phyloP scores from a whole-genome alignment of 2,888 invertebrate genomes.

The Priocnemis perturbator region DNA sequence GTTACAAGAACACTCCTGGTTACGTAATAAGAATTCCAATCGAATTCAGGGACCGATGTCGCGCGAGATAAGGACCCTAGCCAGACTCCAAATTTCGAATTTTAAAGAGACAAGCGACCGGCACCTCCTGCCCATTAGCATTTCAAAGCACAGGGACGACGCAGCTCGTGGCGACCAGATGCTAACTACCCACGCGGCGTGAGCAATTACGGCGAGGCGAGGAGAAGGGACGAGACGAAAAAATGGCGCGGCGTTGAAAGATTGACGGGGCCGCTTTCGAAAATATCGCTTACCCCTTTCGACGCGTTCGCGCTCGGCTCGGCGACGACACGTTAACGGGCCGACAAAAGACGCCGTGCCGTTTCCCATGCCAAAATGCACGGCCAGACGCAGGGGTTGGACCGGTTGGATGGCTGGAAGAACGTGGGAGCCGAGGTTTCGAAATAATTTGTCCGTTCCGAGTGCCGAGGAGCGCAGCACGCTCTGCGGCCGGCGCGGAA shows the following conservation, averaged over 20 bases:
- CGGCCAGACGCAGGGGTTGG: no score
- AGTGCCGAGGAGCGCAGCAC: no score
- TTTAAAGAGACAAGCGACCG: no score
- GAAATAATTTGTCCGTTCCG: slow-evolving; percentile 5
- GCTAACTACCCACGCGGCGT: not conserved
- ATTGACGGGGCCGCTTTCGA: not conserved
- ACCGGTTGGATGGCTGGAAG: no score
- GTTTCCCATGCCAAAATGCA: no score
- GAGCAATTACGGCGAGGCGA: slow-evolving; percentile 1
- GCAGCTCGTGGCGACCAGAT: not conserved
- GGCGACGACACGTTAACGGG: not conserved
- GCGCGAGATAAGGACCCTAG: no score
- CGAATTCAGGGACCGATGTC: no score
- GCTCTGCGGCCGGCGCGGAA: not conserved
- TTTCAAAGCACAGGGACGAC: not conserved
- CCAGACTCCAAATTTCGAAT: no score
- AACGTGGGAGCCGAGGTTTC: slow-evolving; percentile 7
- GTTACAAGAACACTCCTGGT: no score
- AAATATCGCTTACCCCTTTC: no score
- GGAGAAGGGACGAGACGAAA: not conserved
- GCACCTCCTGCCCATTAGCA: not conserved
- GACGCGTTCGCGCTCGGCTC: not conserved
- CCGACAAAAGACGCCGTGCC: not conserved
- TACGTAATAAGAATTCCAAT: no score
- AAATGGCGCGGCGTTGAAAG: not conserved